A percentile compares a stretch with the other conserved stretches of the same genome.
These are phyloP conservation scores for Drosophila histrio DNA, from an alignment of 2,888 invertebrate genomes.

Conservation along the genomic window DNA sequence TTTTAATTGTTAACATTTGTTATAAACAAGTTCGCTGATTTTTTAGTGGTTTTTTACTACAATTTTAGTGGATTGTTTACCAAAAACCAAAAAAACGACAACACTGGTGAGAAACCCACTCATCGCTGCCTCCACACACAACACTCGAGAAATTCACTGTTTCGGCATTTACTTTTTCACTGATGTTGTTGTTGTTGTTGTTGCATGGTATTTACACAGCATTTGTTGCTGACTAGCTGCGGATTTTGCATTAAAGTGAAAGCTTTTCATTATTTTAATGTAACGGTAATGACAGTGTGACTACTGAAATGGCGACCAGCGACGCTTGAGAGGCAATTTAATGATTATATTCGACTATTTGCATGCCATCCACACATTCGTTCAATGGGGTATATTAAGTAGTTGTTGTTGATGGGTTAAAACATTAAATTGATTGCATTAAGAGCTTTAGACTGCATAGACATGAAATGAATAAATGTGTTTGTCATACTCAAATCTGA, in stretches of 20 bases:
- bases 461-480: neutral
- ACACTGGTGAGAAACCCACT: slow-evolving; percentile 12
- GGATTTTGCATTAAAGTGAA: slow-evolving; percentile 56
- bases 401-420: neutral
- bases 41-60: too few species aligned
- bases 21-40: too few species aligned
- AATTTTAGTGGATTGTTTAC: too few species aligned
- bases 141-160: slow-evolving; percentile 33
- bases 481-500: neutral
- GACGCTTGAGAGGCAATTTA: slow-evolving; percentile 21
- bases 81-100: too few species aligned
- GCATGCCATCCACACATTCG: neutral
- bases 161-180: slow-evolving; percentile 30
- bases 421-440: neutral
- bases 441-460: neutral
- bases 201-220: slow-evolving; percentile 14
- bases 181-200: slow-evolving; percentile 18
- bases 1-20: too few species aligned
- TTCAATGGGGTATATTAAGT: slow-evolving; percentile 13
- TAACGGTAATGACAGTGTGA: slow-evolving; percentile 31
- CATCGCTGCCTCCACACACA: slow-evolving; percentile 17
- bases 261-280: slow-evolving; percentile 61
- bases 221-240: slow-evolving; percentile 37
- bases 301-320: slow-evolving; percentile 13
- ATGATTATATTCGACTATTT: slow-evolving; percentile 24